Evolutionary conservation across 1,140 invertebrate genomes (phyloP), one percentile per base, ranked within the genome.

Genomic region (Euura saliciscinereae): DNA sequence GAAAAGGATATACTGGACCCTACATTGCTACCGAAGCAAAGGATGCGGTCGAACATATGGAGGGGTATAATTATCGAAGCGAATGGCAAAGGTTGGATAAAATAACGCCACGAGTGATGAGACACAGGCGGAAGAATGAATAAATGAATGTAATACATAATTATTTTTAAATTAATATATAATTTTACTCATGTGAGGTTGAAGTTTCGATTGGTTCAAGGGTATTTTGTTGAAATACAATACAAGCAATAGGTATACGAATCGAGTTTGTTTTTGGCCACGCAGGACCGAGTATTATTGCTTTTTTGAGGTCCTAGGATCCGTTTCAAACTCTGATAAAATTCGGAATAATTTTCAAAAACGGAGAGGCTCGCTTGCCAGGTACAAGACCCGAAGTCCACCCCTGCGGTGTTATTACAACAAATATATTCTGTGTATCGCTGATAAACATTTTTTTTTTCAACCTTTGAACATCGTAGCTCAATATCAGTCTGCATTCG

Each of bases 121-220:
- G 28, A 28, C 28, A 28, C 28, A 28, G 28, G 28, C 28, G 3
- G 0, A 59, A 8, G 51, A n/a, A 59, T 3, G 10, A n/a, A 59
- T 44, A 73, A 59, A 70, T 64, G 75, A 80, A 78, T 44, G 46
- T 73, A 79, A 74, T 73, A 74, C 74, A 72, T 10, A 70, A 65
- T 76, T 86, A 85, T 85, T 87, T 87, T 86, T 86, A 86, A 86
- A 86, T 86, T 85, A 86, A 86, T 87, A 83, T 86, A 85, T 84
- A 86, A 85, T 86, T 86, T 86, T 84, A 86, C 81, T 85, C 82
- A 80, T 81, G 80, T 86, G 81, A 79, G 81, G 85, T 74, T 76
- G 72, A 59, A 76, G 73, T 74, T 72, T 65, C 71, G 43, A 73
- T 69, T 44, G 71, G 73, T 78, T 77, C 78, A 76, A 81, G 74